Evolutionary conservation across 1,140 invertebrate species (phyloP), one percentile per base, ranked within the genome.

Genomic region (Triops cancriformis): DNA sequence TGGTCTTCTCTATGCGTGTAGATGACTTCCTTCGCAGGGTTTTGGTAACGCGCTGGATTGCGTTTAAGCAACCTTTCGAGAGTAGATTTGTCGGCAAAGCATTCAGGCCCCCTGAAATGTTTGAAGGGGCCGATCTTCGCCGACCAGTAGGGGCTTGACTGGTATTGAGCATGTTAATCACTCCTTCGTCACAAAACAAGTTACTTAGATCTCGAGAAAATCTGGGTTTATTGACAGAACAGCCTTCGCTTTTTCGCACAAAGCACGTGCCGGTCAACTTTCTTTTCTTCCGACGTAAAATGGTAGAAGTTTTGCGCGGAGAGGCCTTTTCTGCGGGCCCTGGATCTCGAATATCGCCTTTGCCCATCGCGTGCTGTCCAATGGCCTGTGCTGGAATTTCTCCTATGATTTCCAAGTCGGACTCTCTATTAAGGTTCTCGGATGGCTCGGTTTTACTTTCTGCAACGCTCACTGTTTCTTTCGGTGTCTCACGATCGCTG

Each of bases 91-190:
- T 80, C 77, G 73, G 73, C 72, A 37, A 76, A 43, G 26, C 78
- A 76, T 18, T 77, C 80, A 77, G 75, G 23, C 45, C 74, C 1
- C 41, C 45, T 26, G 41, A 75, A 0, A 37, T 79, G 18, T 76
- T 77, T 18, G 77, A 73, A 12, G 80, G 80, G 18, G 77, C 78
- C 27, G 80, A 79, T n/a, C 76, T 76, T 26, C 42, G 76, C 26
- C 74, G 26, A 26, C 72, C 37, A 26, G 76, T 72, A 10, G 78
- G 73, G 72, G 79, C 80, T 73, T 80, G 74, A 74, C 80, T 81
- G 75, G 79, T 79, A 31, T 79, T 81, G 18, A 82, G 78, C 79
- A 82, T 82, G 43, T 81, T 82, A 37, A 80, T 79, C 3, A 80
- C 80, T 31, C 80, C 80, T 72, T 82, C 81, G 75, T 82, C 81